Evolutionary conservation across 2,888 invertebrate species (phyloP).

Genomic region (Erebia aethiops): DNA sequence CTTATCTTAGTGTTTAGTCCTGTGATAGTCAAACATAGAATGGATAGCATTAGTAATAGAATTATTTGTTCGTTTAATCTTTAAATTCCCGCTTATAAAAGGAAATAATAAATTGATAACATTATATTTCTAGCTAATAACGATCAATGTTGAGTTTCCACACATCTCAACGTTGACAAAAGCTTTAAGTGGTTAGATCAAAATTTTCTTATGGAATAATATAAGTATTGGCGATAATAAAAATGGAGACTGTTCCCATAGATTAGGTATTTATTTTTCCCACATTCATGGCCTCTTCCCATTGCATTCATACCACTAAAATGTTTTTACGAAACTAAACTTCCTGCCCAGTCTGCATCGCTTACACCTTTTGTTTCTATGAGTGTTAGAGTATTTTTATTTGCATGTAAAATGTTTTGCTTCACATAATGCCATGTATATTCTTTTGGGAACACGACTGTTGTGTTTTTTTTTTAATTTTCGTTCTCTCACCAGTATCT

Average conservation of each 20-base stretch:
- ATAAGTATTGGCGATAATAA: conserved; percentile 52
- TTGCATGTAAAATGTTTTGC: conserved; percentile 82
- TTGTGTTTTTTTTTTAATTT: conserved; percentile 19
- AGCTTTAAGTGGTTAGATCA: conserved; percentile 60
- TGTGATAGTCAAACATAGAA: not conserved
- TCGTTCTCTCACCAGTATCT: conserved; percentile 17
- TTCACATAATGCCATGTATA: conserved; percentile 57
- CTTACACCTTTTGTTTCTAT: conserved; percentile 61
- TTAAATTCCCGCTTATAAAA: conserved; percentile 27
- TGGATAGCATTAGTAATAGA: not conserved
- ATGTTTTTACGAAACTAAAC: conserved; percentile 43
- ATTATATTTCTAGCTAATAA: conserved; percentile 16
- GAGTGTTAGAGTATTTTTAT: conserved; percentile 64
- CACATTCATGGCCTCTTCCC: conserved; percentile 76
- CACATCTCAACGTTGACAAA: conserved; percentile 42
- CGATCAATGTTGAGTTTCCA: conserved; percentile 43
- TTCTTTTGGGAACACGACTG: conserved; percentile 55
- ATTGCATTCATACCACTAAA: conserved; percentile 54
- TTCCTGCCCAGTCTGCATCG: conserved; percentile 69
- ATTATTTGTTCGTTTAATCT: not conserved
- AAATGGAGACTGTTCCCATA: conserved; percentile 56
- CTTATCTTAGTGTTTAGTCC: not conserved
- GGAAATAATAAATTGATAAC: not conserved
- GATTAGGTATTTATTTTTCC: conserved; percentile 73
- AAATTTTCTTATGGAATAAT: conserved; percentile 53